These are phyloP conservation scores for Andrena minutula DNA, from an alignment of 2,888 invertebrate species.

Conservation along the genomic window DNA sequence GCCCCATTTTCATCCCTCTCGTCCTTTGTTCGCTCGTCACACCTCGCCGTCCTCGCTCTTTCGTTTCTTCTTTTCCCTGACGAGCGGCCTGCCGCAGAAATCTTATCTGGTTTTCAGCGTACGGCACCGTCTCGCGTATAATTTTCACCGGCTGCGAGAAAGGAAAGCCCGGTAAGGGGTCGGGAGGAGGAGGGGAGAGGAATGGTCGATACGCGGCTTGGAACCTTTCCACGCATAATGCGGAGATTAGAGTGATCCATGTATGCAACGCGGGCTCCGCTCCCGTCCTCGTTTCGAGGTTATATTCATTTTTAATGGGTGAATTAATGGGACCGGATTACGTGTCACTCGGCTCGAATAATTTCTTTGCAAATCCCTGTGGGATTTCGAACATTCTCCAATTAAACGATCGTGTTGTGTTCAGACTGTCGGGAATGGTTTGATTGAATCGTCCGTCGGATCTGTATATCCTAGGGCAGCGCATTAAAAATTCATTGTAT, in stretches of 20 bases:
- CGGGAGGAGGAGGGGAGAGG: background rate
- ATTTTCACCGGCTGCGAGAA: conserved; percentile 49
- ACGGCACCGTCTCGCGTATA: conserved; percentile 52
- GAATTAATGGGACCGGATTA: conserved; percentile 54
- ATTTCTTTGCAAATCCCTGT: conserved; percentile 58
- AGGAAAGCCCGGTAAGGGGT: background rate
- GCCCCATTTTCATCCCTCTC: conserved; percentile 46
- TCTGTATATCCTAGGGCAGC: background rate
- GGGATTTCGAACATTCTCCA: conserved; percentile 43
- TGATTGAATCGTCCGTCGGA: background rate
- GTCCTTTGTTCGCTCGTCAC: conserved; percentile 55
- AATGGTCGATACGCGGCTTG: conserved; percentile 55
- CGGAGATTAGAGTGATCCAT: conserved; percentile 59
- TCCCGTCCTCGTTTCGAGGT: conserved; percentile 40
- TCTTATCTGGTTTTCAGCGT: conserved; percentile 61
- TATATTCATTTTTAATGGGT: conserved; percentile 55
- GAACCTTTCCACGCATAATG: conserved; percentile 63
- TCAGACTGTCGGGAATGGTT: background rate
- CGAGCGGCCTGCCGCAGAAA: conserved; percentile 46
- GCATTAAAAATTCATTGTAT: conserved; percentile 1
- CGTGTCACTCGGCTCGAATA: conserved; percentile 41
- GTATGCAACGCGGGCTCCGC: conserved; percentile 27
- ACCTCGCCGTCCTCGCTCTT: conserved; percentile 34
- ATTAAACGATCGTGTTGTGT: conserved; percentile 40
- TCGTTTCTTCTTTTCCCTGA: conserved; percentile 36